Percentiles rank a stretch among this genome's conserved stretches.
phyloP scores from a whole-genome alignment of 1,140 invertebrate genomes.

The Coelopa frigida region DNA sequence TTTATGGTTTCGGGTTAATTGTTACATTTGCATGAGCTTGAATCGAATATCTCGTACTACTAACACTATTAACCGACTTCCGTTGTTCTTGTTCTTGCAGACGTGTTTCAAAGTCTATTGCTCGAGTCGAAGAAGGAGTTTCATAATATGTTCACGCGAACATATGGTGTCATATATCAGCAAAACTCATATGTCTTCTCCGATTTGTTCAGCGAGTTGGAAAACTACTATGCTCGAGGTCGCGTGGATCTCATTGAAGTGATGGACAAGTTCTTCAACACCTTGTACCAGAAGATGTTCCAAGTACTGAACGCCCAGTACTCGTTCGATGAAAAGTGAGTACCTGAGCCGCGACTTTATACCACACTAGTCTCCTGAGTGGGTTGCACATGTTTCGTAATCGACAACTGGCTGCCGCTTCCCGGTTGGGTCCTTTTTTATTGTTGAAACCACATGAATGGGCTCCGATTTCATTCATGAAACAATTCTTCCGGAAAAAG shows the following conservation, averaged over 20 bases:
- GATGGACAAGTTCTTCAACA: constrained; percentile 89
- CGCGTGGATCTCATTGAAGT: constrained; percentile 73
- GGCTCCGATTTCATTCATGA: constrained; percentile 1
- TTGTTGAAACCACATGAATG: too few relatives aligned
- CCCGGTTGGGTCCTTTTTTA: too few relatives aligned
- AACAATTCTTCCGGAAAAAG: background rate
- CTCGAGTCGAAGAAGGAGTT: constrained; percentile 76
- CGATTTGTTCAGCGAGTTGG: constrained; percentile 82
- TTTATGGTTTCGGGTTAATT: too few relatives aligned
- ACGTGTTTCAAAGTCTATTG: constrained; percentile 79
- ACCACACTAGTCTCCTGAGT: too few relatives aligned
- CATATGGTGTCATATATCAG: constrained; percentile 92
- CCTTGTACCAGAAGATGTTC: constrained; percentile 94
- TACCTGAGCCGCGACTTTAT: constrained; percentile 21
- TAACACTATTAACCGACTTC: background rate
- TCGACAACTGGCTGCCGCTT: too few relatives aligned
- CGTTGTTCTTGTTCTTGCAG: constrained; percentile 49
- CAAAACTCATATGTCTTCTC: constrained; percentile 89
- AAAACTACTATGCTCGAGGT: constrained; percentile 81
- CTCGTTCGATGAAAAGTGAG: constrained; percentile 75
- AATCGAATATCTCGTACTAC: too few relatives aligned
- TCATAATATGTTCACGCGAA: constrained; percentile 89
- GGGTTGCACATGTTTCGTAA: too few relatives aligned
- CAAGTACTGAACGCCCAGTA: constrained; percentile 88
- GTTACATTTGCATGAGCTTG: too few relatives aligned